These are phyloP conservation scores for Drosophila hamatofila DNA, from an alignment of 2,888 invertebrate genomes.

Conservation along the genomic window DNA sequence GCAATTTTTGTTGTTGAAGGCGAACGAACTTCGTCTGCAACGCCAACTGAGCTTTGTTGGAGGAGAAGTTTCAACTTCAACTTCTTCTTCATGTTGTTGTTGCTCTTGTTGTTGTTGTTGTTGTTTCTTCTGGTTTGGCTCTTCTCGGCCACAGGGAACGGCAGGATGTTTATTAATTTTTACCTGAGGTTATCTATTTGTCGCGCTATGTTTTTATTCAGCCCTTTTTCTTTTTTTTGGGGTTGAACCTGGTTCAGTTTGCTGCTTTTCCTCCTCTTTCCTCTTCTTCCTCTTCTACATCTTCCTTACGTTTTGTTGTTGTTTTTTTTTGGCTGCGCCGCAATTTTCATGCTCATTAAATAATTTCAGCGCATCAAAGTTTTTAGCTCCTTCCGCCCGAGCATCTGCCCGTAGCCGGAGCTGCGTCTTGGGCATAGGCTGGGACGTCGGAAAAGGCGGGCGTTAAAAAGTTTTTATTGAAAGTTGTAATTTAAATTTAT, in stretches of 20 bases:
- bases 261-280: conserved; percentile 14
- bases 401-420: conserved; percentile 17
- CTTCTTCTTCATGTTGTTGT: background rate
- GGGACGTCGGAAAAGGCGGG: conserved; percentile 44
- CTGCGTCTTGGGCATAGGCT: background rate
- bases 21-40: conserved; percentile 4
- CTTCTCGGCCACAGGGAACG: conserved; percentile 16
- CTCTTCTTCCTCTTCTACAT: conserved; percentile 3
- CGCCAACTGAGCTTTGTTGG: background rate
- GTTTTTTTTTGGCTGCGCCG: conserved; percentile 48
- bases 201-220: conserved; percentile 68
- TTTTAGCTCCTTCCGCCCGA: conserved; percentile 15
- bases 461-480: conserved; percentile 75
- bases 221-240: conserved; percentile 55
- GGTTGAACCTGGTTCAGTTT: conserved; percentile 51
- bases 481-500: conserved; percentile 80
- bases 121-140: background rate
- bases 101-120: conserved; percentile 15
- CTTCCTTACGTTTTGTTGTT: background rate
- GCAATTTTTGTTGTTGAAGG: conserved; percentile 34
- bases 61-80: background rate
- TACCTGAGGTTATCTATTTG: conserved; percentile 82
- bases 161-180: conserved; percentile 76
- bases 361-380: conserved; percentile 73
- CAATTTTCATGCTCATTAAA: conserved; percentile 79